phyloP scores from a whole-genome alignment of 2,797 vertebrate genomes.

The Phoxinus dragarum region DNA sequence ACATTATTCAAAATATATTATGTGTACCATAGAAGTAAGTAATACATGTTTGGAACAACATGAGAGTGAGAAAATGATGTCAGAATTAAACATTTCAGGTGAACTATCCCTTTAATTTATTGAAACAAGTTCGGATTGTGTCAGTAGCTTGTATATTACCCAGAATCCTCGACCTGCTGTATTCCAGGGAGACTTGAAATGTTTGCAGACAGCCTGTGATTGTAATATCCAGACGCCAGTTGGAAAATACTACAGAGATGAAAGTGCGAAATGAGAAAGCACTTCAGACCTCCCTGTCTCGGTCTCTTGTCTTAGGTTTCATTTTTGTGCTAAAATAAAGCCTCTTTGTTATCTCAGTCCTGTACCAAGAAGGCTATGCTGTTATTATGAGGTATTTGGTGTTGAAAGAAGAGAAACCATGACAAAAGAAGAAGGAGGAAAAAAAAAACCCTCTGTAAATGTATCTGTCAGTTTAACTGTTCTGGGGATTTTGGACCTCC shows the following conservation, averaged over 20 bases:
- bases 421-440: background rate
- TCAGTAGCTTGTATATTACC: background rate
- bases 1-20: background rate
- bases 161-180: slow-evolving; percentile 10
- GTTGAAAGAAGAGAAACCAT: slow-evolving; percentile 18
- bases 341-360: slow-evolving; percentile 33
- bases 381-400: slow-evolving; percentile 31
- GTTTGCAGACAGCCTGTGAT: slow-evolving; percentile 42
- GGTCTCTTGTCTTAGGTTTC: slow-evolving; percentile 36
- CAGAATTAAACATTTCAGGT: background rate
- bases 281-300: slow-evolving; percentile 33
- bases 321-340: slow-evolving; percentile 40
- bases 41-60: background rate
- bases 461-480: slow-evolving; percentile 51
- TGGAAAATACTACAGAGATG: slow-evolving; percentile 35
- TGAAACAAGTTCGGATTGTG: background rate
- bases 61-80: background rate
- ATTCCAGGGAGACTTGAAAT: slow-evolving; percentile 17
- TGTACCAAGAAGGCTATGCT: slow-evolving; percentile 37
- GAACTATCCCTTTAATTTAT: background rate
- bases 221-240: slow-evolving; percentile 29
- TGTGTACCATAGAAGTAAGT: background rate
- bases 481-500: slow-evolving; percentile 46
- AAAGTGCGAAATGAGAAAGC: slow-evolving; percentile 51
- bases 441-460: slow-evolving; percentile 17